Evolutionary conservation across 2,888 invertebrate genomes (phyloP).

Genomic region (Thysanoteuthis rhombus): DNA sequence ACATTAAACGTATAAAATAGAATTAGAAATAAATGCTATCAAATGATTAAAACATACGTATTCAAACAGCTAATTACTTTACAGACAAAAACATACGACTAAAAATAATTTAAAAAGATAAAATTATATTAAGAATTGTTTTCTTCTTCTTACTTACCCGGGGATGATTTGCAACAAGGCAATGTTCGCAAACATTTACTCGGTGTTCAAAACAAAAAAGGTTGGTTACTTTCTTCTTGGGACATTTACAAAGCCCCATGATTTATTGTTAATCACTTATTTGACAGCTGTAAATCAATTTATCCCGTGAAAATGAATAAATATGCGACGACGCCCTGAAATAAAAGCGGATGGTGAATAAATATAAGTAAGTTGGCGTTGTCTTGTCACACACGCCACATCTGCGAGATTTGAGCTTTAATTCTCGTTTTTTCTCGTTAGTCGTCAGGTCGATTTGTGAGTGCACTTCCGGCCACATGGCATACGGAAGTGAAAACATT

Average conservation of each 20-base stretch:
- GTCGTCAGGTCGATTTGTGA: neutral
- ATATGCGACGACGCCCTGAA: neutral
- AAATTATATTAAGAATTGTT: no score
- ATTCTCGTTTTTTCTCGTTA: neutral
- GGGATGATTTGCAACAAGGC: conserved; percentile 94
- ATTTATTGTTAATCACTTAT: neutral
- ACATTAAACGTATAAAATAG: no score
- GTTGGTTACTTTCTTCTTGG: conserved; percentile 94
- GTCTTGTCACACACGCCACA: conserved; percentile 14
- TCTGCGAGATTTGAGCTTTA: neutral
- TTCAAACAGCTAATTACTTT: neutral
- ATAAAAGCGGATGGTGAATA: neutral
- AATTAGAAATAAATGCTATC: no score
- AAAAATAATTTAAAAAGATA: no score
- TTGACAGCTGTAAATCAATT: no score
- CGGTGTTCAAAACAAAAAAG: conserved; percentile 99
- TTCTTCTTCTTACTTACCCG: conserved; percentile 75
- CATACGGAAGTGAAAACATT: neutral
- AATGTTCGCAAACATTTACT: conserved; percentile 98
- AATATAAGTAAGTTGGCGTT: neutral
- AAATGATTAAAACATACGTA: no score
- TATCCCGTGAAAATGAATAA: neutral
- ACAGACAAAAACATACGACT: no score
- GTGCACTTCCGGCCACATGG: neutral
- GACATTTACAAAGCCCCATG: conserved; percentile 99